Conservation (phyloP, 2,113 vertebrate genomes). For the Ellobius talpinus region DNA sequence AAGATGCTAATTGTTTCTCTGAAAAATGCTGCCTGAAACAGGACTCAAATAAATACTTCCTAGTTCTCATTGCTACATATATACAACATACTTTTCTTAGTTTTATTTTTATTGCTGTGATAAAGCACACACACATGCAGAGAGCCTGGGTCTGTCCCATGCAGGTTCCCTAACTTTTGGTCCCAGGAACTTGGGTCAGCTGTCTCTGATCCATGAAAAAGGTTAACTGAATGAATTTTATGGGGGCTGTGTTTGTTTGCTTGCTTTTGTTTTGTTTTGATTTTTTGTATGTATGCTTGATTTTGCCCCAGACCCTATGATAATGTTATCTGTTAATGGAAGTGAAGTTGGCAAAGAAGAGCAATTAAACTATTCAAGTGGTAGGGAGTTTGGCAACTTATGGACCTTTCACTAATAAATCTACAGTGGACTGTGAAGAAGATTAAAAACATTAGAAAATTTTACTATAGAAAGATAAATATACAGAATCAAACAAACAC, state of each 20-base stretch:
- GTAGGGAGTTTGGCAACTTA: neutral
- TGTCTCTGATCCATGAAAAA: neutral
- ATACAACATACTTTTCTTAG: neutral
- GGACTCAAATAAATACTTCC: neutral
- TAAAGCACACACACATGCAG: neutral
- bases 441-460: neutral
- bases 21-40: neutral
- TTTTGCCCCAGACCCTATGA: neutral
- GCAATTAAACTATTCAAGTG: neutral
- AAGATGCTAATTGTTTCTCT: neutral
- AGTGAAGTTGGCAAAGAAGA: neutral
- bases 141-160: no score
- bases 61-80: neutral
- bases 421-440: neutral
- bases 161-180: no score
- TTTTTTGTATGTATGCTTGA: neutral
- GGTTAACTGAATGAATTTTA: neutral
- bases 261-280: neutral
- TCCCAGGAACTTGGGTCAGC: no score
- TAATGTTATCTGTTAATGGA: neutral
- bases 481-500: neutral
- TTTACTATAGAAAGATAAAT: neutral
- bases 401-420: neutral
- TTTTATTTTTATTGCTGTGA: neutral
- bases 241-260: neutral